Conservation (phyloP, 2,113 vertebrate species). For the Hippocampus guttulatus region DNA sequence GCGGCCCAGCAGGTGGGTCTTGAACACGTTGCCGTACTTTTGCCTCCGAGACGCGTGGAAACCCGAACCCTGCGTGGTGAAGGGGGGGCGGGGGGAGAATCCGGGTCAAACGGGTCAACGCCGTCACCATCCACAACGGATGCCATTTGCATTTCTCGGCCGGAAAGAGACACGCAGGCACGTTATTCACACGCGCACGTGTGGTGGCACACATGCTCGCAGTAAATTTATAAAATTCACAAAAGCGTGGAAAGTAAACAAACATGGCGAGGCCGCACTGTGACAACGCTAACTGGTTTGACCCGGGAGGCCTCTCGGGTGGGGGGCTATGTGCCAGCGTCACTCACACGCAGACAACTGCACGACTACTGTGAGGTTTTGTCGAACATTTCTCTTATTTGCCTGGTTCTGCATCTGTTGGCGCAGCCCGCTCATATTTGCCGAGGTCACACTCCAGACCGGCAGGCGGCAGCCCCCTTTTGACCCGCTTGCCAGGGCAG, state of each 20-base stretch:
- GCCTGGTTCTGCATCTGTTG: neutral
- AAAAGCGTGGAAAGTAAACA: slow-evolving; percentile 44
- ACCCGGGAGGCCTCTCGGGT: slow-evolving; percentile 52
- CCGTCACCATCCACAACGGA: neutral
- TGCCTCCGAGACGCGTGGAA: slow-evolving; percentile 79
- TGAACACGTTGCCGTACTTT: slow-evolving; percentile 93
- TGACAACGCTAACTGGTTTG: slow-evolving; percentile 66
- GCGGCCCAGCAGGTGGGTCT: slow-evolving; percentile 92
- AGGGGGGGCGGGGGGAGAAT: neutral
- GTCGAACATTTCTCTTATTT: neutral
- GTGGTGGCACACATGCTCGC: slow-evolving; percentile 4
- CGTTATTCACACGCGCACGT: slow-evolving; percentile 22
- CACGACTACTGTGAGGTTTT: neutral
- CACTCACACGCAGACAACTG: slow-evolving; percentile 6
- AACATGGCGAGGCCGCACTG: slow-evolving; percentile 48
- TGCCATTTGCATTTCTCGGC: slow-evolving; percentile 11
- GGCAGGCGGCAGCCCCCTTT: neutral
- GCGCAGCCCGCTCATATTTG: neutral
- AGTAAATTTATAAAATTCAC: slow-evolving; percentile 26
- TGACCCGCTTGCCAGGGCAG: neutral
- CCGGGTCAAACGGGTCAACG: neutral
- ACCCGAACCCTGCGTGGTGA: slow-evolving; percentile 71
- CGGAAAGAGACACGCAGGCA: slow-evolving; percentile 43
- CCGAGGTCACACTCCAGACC: neutral
- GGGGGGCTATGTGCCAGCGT: slow-evolving; percentile 40